Evolutionary conservation across 2,888 invertebrate genomes (phyloP), one percentile per base, ranked within the genome.

Genomic region (Acrobasis repandana): DNA sequence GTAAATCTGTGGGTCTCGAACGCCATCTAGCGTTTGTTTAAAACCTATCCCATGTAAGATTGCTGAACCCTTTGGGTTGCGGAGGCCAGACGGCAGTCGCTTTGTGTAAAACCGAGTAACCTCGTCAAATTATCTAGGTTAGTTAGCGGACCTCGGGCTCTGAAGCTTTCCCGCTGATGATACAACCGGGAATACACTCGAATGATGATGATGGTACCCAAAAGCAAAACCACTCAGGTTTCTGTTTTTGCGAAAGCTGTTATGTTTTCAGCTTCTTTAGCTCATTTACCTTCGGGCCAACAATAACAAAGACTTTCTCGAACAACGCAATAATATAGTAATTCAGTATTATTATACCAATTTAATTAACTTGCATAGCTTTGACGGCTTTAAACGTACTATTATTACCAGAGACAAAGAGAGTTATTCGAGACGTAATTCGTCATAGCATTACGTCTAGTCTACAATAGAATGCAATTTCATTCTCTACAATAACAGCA

Each of bases 291-390:
- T 43, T 14, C 11, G n/a, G 14, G n/a, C n/a, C n/a, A 14, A 6
- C 43, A 43, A 14, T 43, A n/a, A 43, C 43, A 43, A 43, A 43
- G n/a, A 43, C 43, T 11, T 43, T 14, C 11, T 14, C 43, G 4
- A 43, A 43, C n/a, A 43, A 43, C 6, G n/a, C 43, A 14, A 43
- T 43, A 43, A 43, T 43, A 14, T 14, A 14, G 43, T 43, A 14
- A 43, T 43, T 43, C 43, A n/a, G 43, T 14, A 11, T 43, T 43
- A 43, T 43, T 43, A 43, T 10, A 14, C 43, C 43, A 43, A 5
- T 43, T 43, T 43, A 43, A 43, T 43, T 43, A 43, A 43, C 43
- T 43, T 43, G 43, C 14, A 43, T 43, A 43, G 43, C 43, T 43
- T 43, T 43, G 11, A 43, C 43, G 43, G 43, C 43, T 43, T n/a